Percentiles rank a stretch among this genome's conserved stretches.
Conservation (phyloP, 2,797 vertebrate genomes). For the Myotis vivesi region DNA sequence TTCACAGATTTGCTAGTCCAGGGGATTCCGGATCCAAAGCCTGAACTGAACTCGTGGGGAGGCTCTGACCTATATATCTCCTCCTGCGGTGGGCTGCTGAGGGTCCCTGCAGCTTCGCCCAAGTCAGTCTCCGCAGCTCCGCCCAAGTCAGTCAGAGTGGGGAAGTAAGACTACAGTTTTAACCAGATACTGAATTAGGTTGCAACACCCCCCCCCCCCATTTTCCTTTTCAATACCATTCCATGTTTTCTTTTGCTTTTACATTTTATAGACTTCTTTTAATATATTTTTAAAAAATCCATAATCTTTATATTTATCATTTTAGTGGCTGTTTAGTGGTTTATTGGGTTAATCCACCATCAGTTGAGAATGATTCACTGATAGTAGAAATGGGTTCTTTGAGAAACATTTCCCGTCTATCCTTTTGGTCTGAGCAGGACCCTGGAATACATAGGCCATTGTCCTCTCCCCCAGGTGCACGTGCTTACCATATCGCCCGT, state of each 20-base stretch:
- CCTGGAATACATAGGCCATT: not conserved
- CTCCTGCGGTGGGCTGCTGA: too few species aligned
- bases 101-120: too few species aligned
- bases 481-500: not conserved
- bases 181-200: too few species aligned
- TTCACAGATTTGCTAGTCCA: too few species aligned
- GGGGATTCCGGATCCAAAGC: too few species aligned
- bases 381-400: not conserved
- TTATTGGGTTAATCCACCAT: not conserved
- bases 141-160: too few species aligned
- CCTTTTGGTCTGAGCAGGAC: not conserved
- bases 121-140: too few species aligned
- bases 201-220: accelerated
- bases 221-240: not conserved
- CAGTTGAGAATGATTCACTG: not conserved
- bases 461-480: not conserved
- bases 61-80: too few species aligned
- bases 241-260: not conserved
- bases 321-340: not conserved
- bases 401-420: not conserved
- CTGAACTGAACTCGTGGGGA: too few species aligned
- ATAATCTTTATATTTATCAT: not conserved
- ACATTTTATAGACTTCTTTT: not conserved
- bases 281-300: not conserved
- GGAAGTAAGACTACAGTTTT: too few species aligned